Base-by-base conservation (phyloP, 2,113 vertebrate genomes). In the Otus sunia region DNA sequence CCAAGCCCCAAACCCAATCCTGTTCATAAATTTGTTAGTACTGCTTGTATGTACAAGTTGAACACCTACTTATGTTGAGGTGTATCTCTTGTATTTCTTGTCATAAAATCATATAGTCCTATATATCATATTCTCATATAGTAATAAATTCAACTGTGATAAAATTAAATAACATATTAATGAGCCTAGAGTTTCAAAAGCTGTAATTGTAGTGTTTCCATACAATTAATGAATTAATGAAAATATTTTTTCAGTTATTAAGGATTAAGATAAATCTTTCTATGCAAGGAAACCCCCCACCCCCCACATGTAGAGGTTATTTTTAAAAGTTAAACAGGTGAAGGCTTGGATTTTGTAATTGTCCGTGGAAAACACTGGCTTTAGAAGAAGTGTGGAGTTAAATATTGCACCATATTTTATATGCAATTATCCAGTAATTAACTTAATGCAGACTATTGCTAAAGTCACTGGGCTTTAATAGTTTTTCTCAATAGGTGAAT, bases 1-100 rank as follows among this genome's bases (percentile, higher is more conserved):
- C 16, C 2, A 23, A 60, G 17, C 1, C 23, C 26, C n/a, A 34
- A 52, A 41, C 13, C 18, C 41, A 56, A 6, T 15, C 1, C 1
- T 41, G 3, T 59, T 78, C 2, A 8, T 50, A n/a, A 6, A 7
- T 15, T 41, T 69, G 41, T 81, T 36, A 21, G 10, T 56, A 13
- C 20, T 62, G 10, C 3, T 62, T 16, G 7, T 58, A 0, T 37
- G 7, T 63, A 16, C 5, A 49, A n/a, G 49, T 53, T 39, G 26
- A 88, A 69, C 2, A 2, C 16, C 78, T 53, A 20, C 52, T 59
- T 60, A 10, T 32, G 18, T n/a, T 53, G 58, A 55, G 53, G 16
- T 3, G 1, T 25, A 15, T 39, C 17, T 67, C 9, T 67, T 72
- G 4, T 32, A 12, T 64, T 90, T 84, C 2, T 10, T 89, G 8